Evolutionary conservation across 2,797 vertebrate genomes (phyloP), one percentile per base, ranked within the genome.

Genomic region (Acrossocheilus wenchowensis): DNA sequence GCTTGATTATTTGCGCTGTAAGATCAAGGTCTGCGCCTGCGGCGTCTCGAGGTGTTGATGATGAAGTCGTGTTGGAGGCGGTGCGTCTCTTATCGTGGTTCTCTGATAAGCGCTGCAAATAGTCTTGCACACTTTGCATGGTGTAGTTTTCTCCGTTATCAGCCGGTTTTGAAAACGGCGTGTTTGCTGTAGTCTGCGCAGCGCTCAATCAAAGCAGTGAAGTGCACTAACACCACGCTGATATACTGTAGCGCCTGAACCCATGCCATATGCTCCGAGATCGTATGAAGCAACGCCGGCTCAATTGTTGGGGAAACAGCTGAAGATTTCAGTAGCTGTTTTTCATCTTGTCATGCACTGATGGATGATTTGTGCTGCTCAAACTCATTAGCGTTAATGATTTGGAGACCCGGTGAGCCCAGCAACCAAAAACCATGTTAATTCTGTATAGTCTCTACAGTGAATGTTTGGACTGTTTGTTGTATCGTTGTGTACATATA

Each of bases 361-460:
- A 79, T 79, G 78, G 57, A 79, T 79, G 78, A 79, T 36, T 45
- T 62, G 54, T 60, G 54, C 77, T 43, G 23, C 77, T 45, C 57
- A 62, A 30, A 79, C 78, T 79, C 78, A 79, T 79, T 64, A 64
- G 39, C 2, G 78, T 64, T 79, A 79, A 79, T 64, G 78, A 43
- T 39, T 79, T 43, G 43, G 26, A 64, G 78, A 64, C 78, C 78
- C 2, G 39, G 57, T 43, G 78, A 45, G 39, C 57, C 14, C 57
- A 45, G 78, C 39, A 30, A 62, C 74, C 48, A 36, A 10, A 30
- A 77, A 12, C 30, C 39, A 79, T 45, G 23, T 30, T 79, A 11
- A 43, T 30, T 62, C 77, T 43, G 2, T 78, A 10, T 23, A 36
- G 74, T 39, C 73, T 74, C 71, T 74, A 19, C 19, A 17, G 34